Evolutionary conservation across 1,140 invertebrate species (phyloP), one percentile per base, ranked within the genome.

Genomic region (Heliconius hermathena): DNA sequence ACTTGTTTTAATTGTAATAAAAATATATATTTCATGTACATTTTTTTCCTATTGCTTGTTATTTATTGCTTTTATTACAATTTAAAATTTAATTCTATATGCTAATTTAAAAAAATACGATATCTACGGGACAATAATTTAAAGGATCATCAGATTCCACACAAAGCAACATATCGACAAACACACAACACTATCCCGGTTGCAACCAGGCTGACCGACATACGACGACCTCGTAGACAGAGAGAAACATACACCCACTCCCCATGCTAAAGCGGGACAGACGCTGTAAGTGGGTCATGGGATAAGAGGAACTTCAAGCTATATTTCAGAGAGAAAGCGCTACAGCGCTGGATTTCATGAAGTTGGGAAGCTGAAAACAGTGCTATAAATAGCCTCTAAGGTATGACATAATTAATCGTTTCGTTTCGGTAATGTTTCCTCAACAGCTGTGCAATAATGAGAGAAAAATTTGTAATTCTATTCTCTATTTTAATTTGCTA

Each of bases 241-340:
- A 84, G 90, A 93, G 70, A 66, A 26, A 73, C 49, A 84, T 87
- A 91, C 66, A 72, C 41, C 9, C 13, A 66, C 20, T 20, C 4
- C 33, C 16, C 16, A 20, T 13, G 83, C 26, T 38, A 72, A 85
- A 90, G 26, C 82, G 80, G 75, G 86, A 89, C 74, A 80, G 73
- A 85, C 77, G n/a, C 85, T 85, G 78, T 89, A 94, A 91, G 87
- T 94, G 86, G 93, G 93, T 94, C 93, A 94, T 88, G 87, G 90
- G 89, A 93, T 91, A 88, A 92, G 90, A 90, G 86, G 84, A 88
- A 90, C 90, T 90, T 88, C 81, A 85, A 87, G 84, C 85, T 82
- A 84, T 79, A 81, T 87, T 88, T 88, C 82, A 85, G 84, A 79
- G 85, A 73, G 87, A 81, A 89, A 93, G 92, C 92, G 91, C 87